A percentile compares a stretch with the other conserved stretches of the same genome.
Evolutionary conservation across 2,888 invertebrate species (phyloP).

Genomic region (Calameuta filiformis): DNA sequence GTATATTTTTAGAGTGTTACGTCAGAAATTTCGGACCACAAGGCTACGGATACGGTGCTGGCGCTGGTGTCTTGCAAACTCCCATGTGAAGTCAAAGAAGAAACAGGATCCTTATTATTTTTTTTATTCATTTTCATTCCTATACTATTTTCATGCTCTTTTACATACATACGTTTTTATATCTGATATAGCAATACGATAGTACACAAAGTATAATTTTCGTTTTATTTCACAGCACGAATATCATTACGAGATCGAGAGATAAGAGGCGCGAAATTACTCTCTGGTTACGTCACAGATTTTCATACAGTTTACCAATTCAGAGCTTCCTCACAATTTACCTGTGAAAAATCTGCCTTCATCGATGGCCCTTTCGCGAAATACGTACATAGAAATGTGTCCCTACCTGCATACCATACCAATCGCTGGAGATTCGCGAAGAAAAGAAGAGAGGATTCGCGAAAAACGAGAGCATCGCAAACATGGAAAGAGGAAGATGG

Average conservation of each 20-base stretch:
- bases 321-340: neutral
- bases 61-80: constrained; percentile 56
- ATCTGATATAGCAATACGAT: neutral
- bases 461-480: neutral
- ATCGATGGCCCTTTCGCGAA: constrained; percentile 24
- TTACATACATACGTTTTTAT: neutral
- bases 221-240: neutral
- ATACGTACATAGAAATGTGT: neutral
- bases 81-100: constrained; percentile 40
- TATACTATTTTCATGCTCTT: neutral
- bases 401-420: neutral
- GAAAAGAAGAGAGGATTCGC: neutral
- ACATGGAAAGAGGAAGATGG: constrained; percentile 4
- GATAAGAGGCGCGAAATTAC: neutral
- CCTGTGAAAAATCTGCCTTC: neutral
- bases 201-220: neutral
- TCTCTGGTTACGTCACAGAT: neutral
- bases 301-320: neutral
- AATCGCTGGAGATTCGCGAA: neutral
- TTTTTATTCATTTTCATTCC: neutral
- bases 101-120: constrained; percentile 5
- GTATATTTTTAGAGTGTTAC: constrained; percentile 64
- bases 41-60: constrained; percentile 66
- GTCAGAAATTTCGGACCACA: constrained; percentile 66
- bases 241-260: neutral